phyloP scores from a whole-genome alignment of 2,113 vertebrate species.

The Lucifuga dentata region DNA sequence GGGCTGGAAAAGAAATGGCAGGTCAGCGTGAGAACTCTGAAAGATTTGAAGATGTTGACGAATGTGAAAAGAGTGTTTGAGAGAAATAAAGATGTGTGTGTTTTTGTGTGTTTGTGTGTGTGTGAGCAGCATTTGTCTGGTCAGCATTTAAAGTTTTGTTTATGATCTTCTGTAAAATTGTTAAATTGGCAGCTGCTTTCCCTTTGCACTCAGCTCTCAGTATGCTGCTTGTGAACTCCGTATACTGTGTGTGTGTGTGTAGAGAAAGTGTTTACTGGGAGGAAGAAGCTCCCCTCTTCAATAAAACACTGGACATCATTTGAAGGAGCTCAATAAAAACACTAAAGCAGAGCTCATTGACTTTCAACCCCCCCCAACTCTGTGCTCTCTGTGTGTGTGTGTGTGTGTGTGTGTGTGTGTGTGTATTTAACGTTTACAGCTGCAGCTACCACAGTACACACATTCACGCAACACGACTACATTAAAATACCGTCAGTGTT shows the following conservation, averaged over 20 bases:
- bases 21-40: not conserved
- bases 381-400: not conserved
- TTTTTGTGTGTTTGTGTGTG: too few relatives aligned
- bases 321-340: not conserved
- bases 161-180: too few relatives aligned
- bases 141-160: too few relatives aligned
- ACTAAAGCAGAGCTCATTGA: not conserved
- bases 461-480: constrained; percentile 16
- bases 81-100: too few relatives aligned
- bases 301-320: constrained; percentile 28
- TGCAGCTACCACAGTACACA: constrained; percentile 22
- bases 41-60: too few relatives aligned
- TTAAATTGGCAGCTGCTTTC: too few relatives aligned
- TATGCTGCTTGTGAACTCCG: not conserved
- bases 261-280: constrained; percentile 16
- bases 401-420: constrained; percentile 3
- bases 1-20: too few relatives aligned
- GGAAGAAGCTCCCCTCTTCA: constrained; percentile 40
- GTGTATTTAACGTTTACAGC: not conserved
- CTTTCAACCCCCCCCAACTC: not conserved
- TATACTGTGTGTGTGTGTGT: constrained; percentile 8
- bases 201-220: too few relatives aligned
- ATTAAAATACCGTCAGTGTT: constrained; percentile 25
- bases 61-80: too few relatives aligned
- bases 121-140: too few relatives aligned